Evolutionary conservation across 2,888 invertebrate genomes (phyloP).

Genomic region (Atrina japonica): DNA sequence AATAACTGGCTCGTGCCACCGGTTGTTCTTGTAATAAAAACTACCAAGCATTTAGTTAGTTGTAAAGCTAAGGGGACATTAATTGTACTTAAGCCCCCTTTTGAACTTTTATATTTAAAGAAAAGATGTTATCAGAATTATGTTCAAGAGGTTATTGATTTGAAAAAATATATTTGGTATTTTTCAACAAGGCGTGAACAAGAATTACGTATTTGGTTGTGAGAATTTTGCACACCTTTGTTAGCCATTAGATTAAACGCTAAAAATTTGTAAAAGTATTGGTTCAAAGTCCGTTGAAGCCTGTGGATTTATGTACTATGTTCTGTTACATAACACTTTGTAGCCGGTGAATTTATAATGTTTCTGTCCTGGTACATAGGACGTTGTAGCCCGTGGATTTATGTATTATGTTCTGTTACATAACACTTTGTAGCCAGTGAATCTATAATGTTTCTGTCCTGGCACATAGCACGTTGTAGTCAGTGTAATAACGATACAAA

Average conservation of each 20-base stretch:
- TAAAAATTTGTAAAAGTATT: background rate
- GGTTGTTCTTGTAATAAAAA: conserved; percentile 21
- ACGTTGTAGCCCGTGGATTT: background rate
- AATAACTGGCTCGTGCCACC: conserved; percentile 40
- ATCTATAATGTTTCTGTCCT: background rate
- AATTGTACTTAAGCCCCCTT: conserved; percentile 21
- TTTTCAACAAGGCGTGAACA: background rate
- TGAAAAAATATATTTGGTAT: background rate
- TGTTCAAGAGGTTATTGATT: conserved; percentile 12
- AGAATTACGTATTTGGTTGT: too few relatives aligned
- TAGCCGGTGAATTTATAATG: conserved; percentile 5
- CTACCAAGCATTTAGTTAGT: conserved; percentile 25
- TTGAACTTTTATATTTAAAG: conserved; percentile 16
- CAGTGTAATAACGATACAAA: background rate
- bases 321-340: conserved; percentile 6
- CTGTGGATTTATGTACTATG: conserved; percentile 3
- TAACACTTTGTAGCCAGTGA: conserved; percentile 6
- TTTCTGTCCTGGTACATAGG: conserved; percentile 9
- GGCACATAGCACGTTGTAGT: background rate
- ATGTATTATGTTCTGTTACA: background rate
- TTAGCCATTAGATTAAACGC: too few relatives aligned
- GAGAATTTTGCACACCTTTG: too few relatives aligned
- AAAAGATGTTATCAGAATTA: background rate
- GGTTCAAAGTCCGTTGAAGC: background rate
- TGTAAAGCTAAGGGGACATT: conserved; percentile 16